Conservation (phyloP, 1,140 invertebrate genomes). For the Macrotrachela quadricornifera region DNA sequence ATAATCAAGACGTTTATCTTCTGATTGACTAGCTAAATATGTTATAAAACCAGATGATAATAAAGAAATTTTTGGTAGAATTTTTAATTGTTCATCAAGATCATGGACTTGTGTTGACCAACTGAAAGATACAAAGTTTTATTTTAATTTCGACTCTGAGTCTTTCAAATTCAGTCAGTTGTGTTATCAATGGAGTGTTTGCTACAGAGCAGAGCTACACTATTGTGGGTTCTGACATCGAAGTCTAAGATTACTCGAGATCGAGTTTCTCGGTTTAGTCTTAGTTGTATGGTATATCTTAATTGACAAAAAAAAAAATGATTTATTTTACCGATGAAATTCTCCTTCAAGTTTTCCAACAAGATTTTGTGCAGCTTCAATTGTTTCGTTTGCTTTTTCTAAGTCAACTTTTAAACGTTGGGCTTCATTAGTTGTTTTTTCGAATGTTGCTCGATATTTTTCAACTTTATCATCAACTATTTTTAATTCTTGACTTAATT, state of each 20-base stretch:
- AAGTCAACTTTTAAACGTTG: constrained; percentile 74
- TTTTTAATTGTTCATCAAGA: constrained; percentile 24
- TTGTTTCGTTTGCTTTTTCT: constrained; percentile 54
- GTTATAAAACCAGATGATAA: constrained; percentile 53
- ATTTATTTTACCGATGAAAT: constrained; percentile 42
- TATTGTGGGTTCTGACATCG: too few species aligned
- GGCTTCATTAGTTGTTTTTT: constrained; percentile 67
- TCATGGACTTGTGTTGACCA: constrained; percentile 20
- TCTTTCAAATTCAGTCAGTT: too few species aligned
- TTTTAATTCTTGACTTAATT: constrained; percentile 54
- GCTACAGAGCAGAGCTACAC: too few species aligned
- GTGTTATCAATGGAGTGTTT: too few species aligned
- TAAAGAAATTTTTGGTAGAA: constrained; percentile 43
- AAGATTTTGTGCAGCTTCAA: constrained; percentile 57
- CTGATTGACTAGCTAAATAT: constrained; percentile 45
- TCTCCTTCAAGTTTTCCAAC: constrained; percentile 69
- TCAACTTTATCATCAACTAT: constrained; percentile 71
- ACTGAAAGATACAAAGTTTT: neutral
- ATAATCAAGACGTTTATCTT: constrained; percentile 40
- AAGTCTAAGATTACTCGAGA: too few species aligned
- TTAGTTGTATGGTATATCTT: too few species aligned
- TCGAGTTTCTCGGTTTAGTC: too few species aligned
- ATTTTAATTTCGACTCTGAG: too few species aligned
- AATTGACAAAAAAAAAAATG: too few species aligned
- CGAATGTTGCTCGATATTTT: constrained; percentile 47